Conservation (phyloP, 2,113 vertebrate genomes). For the Chamaetylas fuelleborni region DNA sequence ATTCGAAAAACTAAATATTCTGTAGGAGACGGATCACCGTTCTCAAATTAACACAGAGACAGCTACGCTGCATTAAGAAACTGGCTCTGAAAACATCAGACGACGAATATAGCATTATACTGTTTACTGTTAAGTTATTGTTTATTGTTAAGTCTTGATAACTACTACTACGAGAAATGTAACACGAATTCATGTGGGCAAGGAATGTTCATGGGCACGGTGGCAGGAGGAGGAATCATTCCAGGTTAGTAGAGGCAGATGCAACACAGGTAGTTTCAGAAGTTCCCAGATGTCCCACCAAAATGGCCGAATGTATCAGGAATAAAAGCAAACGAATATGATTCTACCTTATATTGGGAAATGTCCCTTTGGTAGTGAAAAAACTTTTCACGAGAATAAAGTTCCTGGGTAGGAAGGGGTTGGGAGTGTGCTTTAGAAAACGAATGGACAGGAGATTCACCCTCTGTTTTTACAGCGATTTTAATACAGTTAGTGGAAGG, state of each 20-base stretch:
- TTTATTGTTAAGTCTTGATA: neutral
- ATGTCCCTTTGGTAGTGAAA: neutral
- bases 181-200: fast-evolving
- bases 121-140: no score
- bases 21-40: neutral
- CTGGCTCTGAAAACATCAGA: neutral
- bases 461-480: fast-evolving
- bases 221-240: neutral
- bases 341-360: fast-evolving
- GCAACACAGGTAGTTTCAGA: neutral
- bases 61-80: neutral
- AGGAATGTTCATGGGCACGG: neutral
- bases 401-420: fast-evolving
- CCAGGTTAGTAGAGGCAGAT: neutral
- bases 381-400: neutral
- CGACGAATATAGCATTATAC: neutral
- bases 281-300: neutral
- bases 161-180: neutral
- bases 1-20: neutral
- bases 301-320: fast-evolving
- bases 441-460: fast-evolving
- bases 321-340: neutral
- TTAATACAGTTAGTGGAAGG: neutral
- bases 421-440: neutral
- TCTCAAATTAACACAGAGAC: neutral